A percentile compares a stretch with the other conserved stretches of the same genome.
These are phyloP conservation scores for Caenorhabditis sinica DNA, from an alignment of 2,888 invertebrate genomes.

Conservation along the genomic window DNA sequence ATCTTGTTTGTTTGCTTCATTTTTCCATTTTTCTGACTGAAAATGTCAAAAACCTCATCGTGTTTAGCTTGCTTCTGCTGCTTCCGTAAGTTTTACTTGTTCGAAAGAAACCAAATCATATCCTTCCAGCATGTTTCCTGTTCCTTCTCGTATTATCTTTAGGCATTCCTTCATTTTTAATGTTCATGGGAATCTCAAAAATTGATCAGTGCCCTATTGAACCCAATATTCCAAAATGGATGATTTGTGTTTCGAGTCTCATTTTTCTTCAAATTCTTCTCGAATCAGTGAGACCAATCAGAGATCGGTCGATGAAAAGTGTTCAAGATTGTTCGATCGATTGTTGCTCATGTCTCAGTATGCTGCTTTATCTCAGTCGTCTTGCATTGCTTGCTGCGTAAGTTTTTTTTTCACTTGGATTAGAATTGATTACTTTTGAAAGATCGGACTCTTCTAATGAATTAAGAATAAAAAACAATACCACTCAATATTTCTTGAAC, in stretches of 20 bases:
- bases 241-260: constrained; percentile 25
- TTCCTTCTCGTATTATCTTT: not conserved
- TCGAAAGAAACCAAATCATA: not conserved
- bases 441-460: too few relatives aligned
- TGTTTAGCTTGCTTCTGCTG: constrained; percentile 4
- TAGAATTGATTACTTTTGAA: too few relatives aligned
- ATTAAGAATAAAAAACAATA: too few relatives aligned
- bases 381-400: not conserved
- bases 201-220: constrained; percentile 15
- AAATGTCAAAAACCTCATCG: constrained; percentile 1
- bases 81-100: not conserved
- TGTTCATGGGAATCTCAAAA: constrained; percentile 15
- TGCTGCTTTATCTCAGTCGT: constrained; percentile 19
- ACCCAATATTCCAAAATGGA: constrained; percentile 29
- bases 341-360: constrained; percentile 28
- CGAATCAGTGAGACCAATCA: constrained; percentile 14
- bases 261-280: constrained; percentile 13
- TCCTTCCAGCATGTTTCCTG: constrained; percentile 1
- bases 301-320: constrained; percentile 16
- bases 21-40: not conserved
- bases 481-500: too few relatives aligned
- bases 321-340: constrained; percentile 16
- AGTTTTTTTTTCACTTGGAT: constrained; percentile 3
- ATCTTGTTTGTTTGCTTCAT: not conserved
- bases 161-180: constrained; percentile 14